phyloP scores from a whole-genome alignment of 2,797 vertebrate genomes.

The Gymnothorax reevesii region DNA sequence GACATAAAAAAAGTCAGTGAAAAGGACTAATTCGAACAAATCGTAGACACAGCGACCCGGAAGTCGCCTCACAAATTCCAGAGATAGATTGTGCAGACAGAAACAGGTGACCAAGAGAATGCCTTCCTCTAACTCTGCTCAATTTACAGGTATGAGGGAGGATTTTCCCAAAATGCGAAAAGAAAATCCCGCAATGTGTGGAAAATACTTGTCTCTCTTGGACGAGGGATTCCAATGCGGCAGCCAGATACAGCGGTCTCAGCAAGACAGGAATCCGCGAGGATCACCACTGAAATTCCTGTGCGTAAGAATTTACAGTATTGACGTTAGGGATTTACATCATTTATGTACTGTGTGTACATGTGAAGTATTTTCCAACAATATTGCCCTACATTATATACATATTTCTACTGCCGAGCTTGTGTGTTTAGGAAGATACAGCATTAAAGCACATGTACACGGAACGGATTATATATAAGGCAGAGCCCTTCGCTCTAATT shows the following conservation, averaged over 20 bases:
- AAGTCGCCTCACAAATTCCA: background rate
- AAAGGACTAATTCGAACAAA: slow-evolving; percentile 1
- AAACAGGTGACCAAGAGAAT: background rate
- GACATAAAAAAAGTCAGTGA: slow-evolving; percentile 4
- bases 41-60: background rate
- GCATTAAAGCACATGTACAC: background rate
- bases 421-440: background rate
- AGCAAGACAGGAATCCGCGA: background rate
- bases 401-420: background rate
- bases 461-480: background rate
- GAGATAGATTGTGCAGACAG: background rate
- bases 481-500: background rate
- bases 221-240: background rate
- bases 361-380: background rate
- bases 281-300: background rate
- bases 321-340: background rate
- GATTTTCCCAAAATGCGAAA: background rate
- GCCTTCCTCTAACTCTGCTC: background rate
- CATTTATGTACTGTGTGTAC: background rate
- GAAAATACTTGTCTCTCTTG: background rate
- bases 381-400: background rate
- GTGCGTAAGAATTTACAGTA: background rate
- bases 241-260: background rate
- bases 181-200: background rate
- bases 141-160: background rate